Conservation (phyloP, 2,888 invertebrate species). For the Trichacis sp. region DNA sequence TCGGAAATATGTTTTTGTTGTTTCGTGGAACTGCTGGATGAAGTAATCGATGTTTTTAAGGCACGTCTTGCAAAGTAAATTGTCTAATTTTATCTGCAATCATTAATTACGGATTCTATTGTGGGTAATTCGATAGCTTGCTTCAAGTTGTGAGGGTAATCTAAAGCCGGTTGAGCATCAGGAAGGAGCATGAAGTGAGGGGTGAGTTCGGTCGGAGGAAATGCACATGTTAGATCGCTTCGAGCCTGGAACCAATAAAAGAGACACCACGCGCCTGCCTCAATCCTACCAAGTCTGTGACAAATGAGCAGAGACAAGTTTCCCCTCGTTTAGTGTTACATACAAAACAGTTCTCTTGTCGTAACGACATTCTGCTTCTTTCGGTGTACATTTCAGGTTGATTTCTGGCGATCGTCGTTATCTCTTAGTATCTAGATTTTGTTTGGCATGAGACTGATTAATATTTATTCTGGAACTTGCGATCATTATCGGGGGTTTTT, state of each 20-base stretch:
- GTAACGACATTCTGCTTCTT: conserved; percentile 17
- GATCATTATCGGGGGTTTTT: too few species aligned
- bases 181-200: conserved; percentile 7
- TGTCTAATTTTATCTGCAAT: conserved; percentile 15
- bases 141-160: conserved; percentile 36
- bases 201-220: conserved; percentile 41
- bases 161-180: conserved; percentile 22
- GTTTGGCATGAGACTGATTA: too few species aligned
- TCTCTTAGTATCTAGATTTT: conserved; percentile 1
- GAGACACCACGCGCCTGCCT: conserved; percentile 55
- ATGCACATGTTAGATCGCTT: conserved; percentile 50
- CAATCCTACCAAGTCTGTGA: conserved; percentile 59
- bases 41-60: conserved; percentile 4
- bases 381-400: conserved; percentile 11
- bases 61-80: conserved; percentile 10
- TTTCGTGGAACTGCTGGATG: not conserved
- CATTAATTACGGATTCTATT: conserved; percentile 26
- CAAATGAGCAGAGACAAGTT: conserved; percentile 63
- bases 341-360: conserved; percentile 23
- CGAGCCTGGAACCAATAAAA: conserved; percentile 50
- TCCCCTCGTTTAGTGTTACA: conserved; percentile 47
- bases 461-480: too few species aligned
- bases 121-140: conserved; percentile 50
- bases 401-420: conserved; percentile 22
- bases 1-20: too few species aligned